A percentile compares a stretch with the other conserved stretches of the same genome.
These are phyloP conservation scores for Agrochola circellaris DNA, from an alignment of 2,888 invertebrate genomes.

Conservation along the genomic window DNA sequence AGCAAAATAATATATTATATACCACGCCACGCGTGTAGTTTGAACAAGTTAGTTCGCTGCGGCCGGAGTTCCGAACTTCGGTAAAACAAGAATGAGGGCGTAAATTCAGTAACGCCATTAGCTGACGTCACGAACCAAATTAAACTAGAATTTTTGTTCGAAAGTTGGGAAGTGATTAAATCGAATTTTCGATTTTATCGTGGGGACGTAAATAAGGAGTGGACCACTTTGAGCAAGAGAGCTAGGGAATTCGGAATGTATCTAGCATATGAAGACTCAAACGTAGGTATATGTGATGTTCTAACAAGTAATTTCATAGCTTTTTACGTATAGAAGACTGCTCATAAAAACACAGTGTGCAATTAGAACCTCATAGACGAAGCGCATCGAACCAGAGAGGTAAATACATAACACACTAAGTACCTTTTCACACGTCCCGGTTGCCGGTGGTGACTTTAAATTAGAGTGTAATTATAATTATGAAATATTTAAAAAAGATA, in stretches of 20 bases:
- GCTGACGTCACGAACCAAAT: slow-evolving; percentile 57
- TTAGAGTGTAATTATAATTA: too few relatives aligned
- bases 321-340: neutral
- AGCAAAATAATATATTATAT: slow-evolving; percentile 35
- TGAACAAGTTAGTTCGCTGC: slow-evolving; percentile 56
- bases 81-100: slow-evolving; percentile 71
- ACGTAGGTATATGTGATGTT: neutral
- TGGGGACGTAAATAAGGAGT: neutral
- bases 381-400: neutral
- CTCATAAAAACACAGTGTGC: neutral
- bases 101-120: slow-evolving; percentile 71
- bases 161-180: slow-evolving; percentile 53
- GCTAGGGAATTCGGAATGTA: neutral
- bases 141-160: slow-evolving; percentile 56
- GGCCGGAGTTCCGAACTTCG: slow-evolving; percentile 62
- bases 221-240: neutral
- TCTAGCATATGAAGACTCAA: neutral
- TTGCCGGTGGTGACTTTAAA: too few relatives aligned
- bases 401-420: too few relatives aligned
- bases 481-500: too few relatives aligned
- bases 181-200: slow-evolving; percentile 43
- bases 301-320: too few relatives aligned
- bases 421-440: too few relatives aligned
- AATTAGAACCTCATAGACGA: neutral
- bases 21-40: slow-evolving; percentile 47